These are phyloP conservation scores for Trichogramma pretiosum DNA, from an alignment of 1,140 invertebrate species.

Conservation along the genomic window DNA sequence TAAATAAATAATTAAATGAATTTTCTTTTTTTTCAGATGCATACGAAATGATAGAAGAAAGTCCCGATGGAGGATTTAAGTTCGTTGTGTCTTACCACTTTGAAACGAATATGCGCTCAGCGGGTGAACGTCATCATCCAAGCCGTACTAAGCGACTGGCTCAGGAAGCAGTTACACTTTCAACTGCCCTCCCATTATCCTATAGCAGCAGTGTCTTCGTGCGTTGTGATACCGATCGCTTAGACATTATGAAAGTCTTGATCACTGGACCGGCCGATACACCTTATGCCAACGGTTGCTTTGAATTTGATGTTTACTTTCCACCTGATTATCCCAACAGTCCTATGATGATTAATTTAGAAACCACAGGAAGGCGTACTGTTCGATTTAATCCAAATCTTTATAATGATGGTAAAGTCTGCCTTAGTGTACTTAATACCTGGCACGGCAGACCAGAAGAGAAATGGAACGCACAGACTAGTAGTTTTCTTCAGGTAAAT, in stretches of 20 bases:
- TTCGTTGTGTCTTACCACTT: slow-evolving; percentile 88
- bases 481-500: slow-evolving; percentile 83
- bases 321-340: slow-evolving; percentile 75
- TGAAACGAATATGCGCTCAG: slow-evolving; percentile 77
- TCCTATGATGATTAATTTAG: slow-evolving; percentile 81
- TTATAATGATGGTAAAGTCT: slow-evolving; percentile 95
- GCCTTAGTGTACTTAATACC: slow-evolving; percentile 90
- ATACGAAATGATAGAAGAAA: slow-evolving; percentile 82
- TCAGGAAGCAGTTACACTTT: slow-evolving; percentile 92
- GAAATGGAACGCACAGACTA: slow-evolving; percentile 96
- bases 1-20: too few species aligned
- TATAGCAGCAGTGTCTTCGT: slow-evolving; percentile 94
- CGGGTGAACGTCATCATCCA: slow-evolving; percentile 75
- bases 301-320: slow-evolving; percentile 87
- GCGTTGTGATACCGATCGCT: slow-evolving; percentile 83
- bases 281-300: slow-evolving; percentile 83
- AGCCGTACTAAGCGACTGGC: slow-evolving; percentile 84
- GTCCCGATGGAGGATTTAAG: slow-evolving; percentile 62
- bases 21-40: slow-evolving; percentile 56
- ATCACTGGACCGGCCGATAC: slow-evolving; percentile 87
- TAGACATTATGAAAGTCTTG: slow-evolving; percentile 93
- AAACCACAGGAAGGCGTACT: slow-evolving; percentile 87
- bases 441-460: slow-evolving; percentile 98
- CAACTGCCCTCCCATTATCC: slow-evolving; percentile 84
- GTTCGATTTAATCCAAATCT: slow-evolving; percentile 96